Percentiles rank a stretch among this genome's conserved stretches.
Conservation (phyloP, 2,797 vertebrate species). For the Acrossocheilus fasciatus region DNA sequence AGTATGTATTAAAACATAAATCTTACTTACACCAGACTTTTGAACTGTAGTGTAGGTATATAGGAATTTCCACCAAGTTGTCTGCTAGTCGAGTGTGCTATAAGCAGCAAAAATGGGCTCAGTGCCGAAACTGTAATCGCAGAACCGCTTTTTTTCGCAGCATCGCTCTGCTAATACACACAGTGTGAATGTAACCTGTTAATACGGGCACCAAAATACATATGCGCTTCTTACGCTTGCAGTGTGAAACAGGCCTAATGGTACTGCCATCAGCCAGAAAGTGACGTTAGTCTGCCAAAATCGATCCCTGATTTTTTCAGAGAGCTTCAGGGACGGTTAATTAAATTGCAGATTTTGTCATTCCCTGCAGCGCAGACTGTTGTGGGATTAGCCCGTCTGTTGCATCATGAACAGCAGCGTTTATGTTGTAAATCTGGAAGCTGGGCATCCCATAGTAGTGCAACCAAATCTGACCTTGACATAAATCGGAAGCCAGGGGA, state of each 20-base stretch:
- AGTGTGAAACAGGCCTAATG: background rate
- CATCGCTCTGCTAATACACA: background rate
- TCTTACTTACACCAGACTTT: background rate
- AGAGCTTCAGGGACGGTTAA: background rate
- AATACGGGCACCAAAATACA: constrained; percentile 33
- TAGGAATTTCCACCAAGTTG: background rate
- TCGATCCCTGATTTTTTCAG: constrained; percentile 19
- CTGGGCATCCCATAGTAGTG: background rate
- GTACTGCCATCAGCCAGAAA: background rate
- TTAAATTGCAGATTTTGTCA: constrained; percentile 31
- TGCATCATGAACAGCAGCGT: constrained; percentile 15
- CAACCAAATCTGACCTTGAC: constrained; percentile 47
- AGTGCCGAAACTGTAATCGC: background rate
- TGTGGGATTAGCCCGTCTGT: constrained; percentile 22
- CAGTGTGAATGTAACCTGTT: constrained; percentile 34
- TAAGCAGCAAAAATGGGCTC: background rate
- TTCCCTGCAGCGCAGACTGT: constrained; percentile 10
- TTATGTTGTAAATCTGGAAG: constrained; percentile 25
- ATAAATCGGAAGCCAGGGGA: constrained; percentile 43
- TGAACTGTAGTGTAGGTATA: background rate
- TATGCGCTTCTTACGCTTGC: background rate
- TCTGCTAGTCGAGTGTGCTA: background rate
- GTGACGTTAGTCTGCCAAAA: constrained; percentile 17
- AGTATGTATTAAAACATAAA: background rate
- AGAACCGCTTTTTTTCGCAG: background rate